Evolutionary conservation across 2,888 invertebrate genomes (phyloP).

Genomic region (Xestia rhomboidea): DNA sequence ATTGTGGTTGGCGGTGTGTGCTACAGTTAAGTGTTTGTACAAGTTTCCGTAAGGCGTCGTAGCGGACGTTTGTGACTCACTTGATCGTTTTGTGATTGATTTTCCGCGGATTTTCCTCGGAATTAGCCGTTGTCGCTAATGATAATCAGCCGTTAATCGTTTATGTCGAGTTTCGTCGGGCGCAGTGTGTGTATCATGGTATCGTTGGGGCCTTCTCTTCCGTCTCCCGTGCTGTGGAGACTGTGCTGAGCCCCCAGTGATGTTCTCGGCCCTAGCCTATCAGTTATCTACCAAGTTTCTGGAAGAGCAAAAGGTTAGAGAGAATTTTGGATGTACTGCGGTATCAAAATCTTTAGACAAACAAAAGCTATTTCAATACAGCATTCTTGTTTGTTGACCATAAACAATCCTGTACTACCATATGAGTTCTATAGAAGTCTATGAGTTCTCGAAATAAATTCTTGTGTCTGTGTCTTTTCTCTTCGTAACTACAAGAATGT

Average conservation of each 20-base stretch:
- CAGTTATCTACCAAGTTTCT: slow-evolving; percentile 86
- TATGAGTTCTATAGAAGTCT: background rate
- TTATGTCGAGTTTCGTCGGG: slow-evolving; percentile 36
- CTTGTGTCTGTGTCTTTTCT: background rate
- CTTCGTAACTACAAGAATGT: slow-evolving; percentile 1
- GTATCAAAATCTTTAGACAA: background rate
- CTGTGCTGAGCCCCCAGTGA: slow-evolving; percentile 75
- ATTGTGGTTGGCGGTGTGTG: slow-evolving; percentile 57
- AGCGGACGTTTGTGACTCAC: slow-evolving; percentile 75
- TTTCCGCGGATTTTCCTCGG: slow-evolving; percentile 72
- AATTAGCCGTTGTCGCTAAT: slow-evolving; percentile 61
- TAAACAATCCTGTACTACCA: background rate
- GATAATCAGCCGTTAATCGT: slow-evolving; percentile 48
- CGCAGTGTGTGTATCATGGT: slow-evolving; percentile 75
- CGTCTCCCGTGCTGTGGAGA: slow-evolving; percentile 77
- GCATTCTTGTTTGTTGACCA: slow-evolving; percentile 5
- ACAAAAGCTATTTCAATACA: background rate
- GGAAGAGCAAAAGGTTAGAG: slow-evolving; percentile 84
- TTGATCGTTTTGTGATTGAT: slow-evolving; percentile 69
- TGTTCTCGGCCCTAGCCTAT: slow-evolving; percentile 87
- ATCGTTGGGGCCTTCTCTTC: slow-evolving; percentile 64
- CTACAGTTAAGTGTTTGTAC: slow-evolving; percentile 74
- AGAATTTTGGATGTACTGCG: background rate
- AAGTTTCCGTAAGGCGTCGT: slow-evolving; percentile 65
- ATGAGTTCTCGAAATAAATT: background rate